Percentiles rank a stretch among this genome's conserved stretches.
Evolutionary conservation across 2,888 invertebrate species (phyloP).

Genomic region (Cheilosia vulpina): DNA sequence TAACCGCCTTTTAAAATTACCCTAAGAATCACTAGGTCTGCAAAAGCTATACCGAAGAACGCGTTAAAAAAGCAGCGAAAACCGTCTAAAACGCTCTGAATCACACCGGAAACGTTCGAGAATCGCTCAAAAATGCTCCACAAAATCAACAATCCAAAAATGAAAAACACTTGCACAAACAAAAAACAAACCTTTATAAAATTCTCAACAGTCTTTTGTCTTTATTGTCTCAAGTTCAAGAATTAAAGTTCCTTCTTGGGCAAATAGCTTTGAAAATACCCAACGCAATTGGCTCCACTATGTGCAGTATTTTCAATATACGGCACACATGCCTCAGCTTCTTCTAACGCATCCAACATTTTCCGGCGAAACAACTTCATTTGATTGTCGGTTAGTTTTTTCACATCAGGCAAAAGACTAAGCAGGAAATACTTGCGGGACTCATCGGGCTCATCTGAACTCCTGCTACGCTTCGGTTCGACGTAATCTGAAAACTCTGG

Average conservation of each 20-base stretch:
- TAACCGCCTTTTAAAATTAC: too few species aligned
- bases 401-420: conserved; percentile 32
- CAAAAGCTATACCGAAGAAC: too few species aligned
- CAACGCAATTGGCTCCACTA: not conserved
- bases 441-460: not conserved
- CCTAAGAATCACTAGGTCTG: too few species aligned
- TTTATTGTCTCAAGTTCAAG: not conserved
- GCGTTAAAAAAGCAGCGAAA: too few species aligned
- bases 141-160: too few species aligned
- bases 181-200: too few species aligned
- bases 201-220: too few species aligned
- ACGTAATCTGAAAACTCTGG: not conserved
- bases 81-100: too few species aligned
- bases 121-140: too few species aligned
- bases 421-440: conserved; percentile 38
- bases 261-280: not conserved
- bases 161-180: too few species aligned
- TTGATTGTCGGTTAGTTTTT: conserved; percentile 11
- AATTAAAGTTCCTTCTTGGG: conserved; percentile 4
- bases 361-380: conserved; percentile 46
- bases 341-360: conserved; percentile 28
- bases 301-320: not conserved
- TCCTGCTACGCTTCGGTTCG: conserved; percentile 4
- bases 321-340: conserved; percentile 17
- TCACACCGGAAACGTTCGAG: too few species aligned